Evolutionary conservation across 2,113 vertebrate genomes (phyloP).

Genomic region (Eulemur rufifrons): DNA sequence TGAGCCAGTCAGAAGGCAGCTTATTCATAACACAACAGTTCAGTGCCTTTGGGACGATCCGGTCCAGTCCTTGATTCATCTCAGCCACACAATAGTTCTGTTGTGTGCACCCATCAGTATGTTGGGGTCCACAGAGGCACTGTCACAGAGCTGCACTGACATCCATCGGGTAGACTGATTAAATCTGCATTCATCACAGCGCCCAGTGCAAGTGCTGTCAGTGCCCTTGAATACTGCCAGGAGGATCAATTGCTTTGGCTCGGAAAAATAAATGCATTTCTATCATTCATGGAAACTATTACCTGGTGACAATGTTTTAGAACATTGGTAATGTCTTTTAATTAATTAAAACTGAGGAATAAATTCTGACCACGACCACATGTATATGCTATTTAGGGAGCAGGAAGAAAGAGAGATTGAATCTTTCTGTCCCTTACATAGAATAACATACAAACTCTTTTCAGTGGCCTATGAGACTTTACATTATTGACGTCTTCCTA

Average conservation of each 20-base stretch:
- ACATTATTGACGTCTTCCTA: neutral
- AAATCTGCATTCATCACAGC: constrained; percentile 12
- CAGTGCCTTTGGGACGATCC: fast-evolving
- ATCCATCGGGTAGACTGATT: constrained; percentile 24
- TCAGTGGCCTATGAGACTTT: neutral
- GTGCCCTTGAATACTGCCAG: neutral
- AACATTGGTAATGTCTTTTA: neutral
- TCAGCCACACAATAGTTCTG: neutral
- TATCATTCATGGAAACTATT: neutral
- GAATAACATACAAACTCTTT: neutral
- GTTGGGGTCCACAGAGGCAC: constrained; percentile 20
- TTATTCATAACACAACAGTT: neutral
- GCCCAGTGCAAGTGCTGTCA: neutral
- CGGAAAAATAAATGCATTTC: constrained; percentile 43
- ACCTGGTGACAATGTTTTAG: neutral
- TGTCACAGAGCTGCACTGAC: neutral
- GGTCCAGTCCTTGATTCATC: neutral
- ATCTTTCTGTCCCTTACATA: neutral
- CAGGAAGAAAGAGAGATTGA: neutral
- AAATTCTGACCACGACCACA: neutral
- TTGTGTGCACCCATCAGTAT: neutral
- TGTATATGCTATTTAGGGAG: neutral
- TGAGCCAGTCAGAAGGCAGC: constrained; percentile 5
- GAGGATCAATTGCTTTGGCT: constrained; percentile 58
- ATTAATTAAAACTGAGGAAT: constrained; percentile 32